Evolutionary conservation across 2,797 vertebrate genomes (phyloP), one percentile per base, ranked within the genome.

Genomic region (Acanthurus leucopareius): DNA sequence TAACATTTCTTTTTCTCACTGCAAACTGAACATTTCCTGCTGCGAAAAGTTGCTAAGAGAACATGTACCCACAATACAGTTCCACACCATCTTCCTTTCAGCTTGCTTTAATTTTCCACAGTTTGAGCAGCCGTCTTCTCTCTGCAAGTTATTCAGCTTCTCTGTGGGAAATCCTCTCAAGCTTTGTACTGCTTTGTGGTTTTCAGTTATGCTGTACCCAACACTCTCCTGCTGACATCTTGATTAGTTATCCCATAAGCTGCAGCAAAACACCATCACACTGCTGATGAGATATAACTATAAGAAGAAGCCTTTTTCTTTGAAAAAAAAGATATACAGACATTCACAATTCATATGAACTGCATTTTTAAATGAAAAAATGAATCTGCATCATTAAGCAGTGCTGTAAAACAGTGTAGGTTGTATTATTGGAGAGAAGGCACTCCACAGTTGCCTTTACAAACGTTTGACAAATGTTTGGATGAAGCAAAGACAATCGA

Each of bases 201-300:
- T 60, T 83, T 85, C 72, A 25, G 86, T 91, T 75, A 89, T 15
- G 86, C 85, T 92, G 78, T 70, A 87, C 88, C 88, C 90, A 92
- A 75, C 87, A 86, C 80, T 87, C 87, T 86, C 76, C 86, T 73
- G 61, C 85, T 84, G 68, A 77, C 59, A 75, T 90, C 82, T 78
- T 82, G 17, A 20, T 69, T 75, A 83, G 73, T 73, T 75, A 47
- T 75, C 79, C 56, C 51, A 69, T 65, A 28, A 83, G 60, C 79
- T 84, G 65, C 61, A 78, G 20, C 59, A 42, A 80, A 88, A 79
- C 0, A 49, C 66, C 28, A 79, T 69, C 35, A 57, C 22, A 42
- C 42, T 74, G 35, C 45, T 81, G 22, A 64, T 70, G 7, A 52
- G 51, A 20, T 47, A 20, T 10, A 77, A 60, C 7, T 20, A 13